Evolutionary conservation across 2,888 invertebrate species (phyloP), one percentile per base, ranked within the genome.

Genomic region (Mongoloraphidia duomilia): DNA sequence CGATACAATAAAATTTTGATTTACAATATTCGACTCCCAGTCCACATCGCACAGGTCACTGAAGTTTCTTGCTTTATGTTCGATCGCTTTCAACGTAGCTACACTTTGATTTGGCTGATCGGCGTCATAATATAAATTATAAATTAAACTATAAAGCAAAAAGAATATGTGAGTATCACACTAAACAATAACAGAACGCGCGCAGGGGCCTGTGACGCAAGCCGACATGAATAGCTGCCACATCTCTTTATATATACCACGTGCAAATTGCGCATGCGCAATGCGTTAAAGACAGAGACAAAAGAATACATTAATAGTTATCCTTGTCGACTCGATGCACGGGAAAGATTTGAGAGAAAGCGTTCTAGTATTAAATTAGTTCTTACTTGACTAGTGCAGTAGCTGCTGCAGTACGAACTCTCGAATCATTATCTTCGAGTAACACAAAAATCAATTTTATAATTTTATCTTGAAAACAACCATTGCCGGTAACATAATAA

Each of bases 391-490:
- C 69, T 49, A 90, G 73, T 3, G 84, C 75, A 42, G 73, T 70
- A 0, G 84, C 74, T 1, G 87, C 79, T 1, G 86, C 80, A 50
- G 74, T 74, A 51, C 91, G 72, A 1, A 91, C 87, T 63, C 88
- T 73, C 49, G 76, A 77, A 63, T 92, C 90, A 53, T 82, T 82
- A 63, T 89, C 88, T 8, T 74, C 75, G 2, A 90, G 64, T 52
- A 87, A 66, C 10, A 74, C 68, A 13, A 82, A 67, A 9, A 90
- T 65, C 1, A 84, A 75, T 52, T 79, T 69, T 41, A 82, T 59
- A 34, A 80, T 69, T 56, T 72, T 72, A 51, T 74, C 71, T 67
- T 83, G 82, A 60, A 76, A 76, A 59, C 68, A 61, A 41, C 61
- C 63, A 45, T 61, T 65, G 8, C 66, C 66, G 46, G 72, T 74